A percentile compares a stretch with the other conserved stretches of the same genome.
phyloP scores from a whole-genome alignment of 2,888 invertebrate genomes.

The Anoplius nigerrimus region DNA sequence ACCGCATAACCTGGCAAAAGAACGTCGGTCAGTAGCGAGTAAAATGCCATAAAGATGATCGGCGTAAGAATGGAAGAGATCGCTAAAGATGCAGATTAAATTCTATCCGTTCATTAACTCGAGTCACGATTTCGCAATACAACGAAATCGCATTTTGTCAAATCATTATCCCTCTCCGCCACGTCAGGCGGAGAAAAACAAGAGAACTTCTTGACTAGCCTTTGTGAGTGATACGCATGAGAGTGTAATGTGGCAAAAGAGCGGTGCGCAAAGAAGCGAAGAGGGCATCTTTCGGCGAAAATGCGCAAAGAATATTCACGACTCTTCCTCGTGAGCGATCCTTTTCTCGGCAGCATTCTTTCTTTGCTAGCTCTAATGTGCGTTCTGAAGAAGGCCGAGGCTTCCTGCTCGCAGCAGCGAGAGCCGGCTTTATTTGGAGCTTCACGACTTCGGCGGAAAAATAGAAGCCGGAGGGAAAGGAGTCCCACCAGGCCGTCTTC shows the following conservation, averaged over 20 bases:
- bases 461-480: slow-evolving; percentile 24
- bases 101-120: too few species aligned
- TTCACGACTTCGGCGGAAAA: background rate
- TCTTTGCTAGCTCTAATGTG: background rate
- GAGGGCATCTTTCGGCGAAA: background rate
- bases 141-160: too few species aligned
- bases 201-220: background rate
- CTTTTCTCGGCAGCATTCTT: background rate
- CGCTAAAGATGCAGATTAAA: too few species aligned
- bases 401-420: background rate
- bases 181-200: background rate
- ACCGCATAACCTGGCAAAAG: too few species aligned
- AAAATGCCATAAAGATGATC: too few species aligned
- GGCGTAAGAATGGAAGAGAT: too few species aligned
- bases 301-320: background rate
- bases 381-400: slow-evolving; percentile 3
- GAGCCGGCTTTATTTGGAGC: slow-evolving; percentile 26
- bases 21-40: too few species aligned
- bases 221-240: too few species aligned
- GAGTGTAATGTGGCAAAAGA: too few species aligned
- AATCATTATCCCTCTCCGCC: background rate
- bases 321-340: background rate
- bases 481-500: slow-evolving; percentile 26
- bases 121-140: too few species aligned
- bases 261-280: too few species aligned